Evolutionary conservation across 1,140 invertebrate genomes (phyloP).

Genomic region (Heliconius hermathena): DNA sequence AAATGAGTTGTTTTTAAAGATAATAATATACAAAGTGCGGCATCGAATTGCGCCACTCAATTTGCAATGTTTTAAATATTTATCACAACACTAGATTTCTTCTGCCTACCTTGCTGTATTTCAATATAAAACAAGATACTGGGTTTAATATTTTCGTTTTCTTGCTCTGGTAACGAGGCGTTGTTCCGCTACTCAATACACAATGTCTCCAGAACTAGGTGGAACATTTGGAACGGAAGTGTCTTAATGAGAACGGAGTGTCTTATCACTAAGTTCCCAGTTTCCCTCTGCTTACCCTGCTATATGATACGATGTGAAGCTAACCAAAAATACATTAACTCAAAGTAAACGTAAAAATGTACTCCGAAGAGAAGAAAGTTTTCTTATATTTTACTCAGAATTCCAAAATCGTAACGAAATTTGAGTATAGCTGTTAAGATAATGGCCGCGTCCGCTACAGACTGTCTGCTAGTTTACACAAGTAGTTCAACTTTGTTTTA

Average conservation of each 20-base stretch:
- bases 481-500: neutral
- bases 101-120: no score
- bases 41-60: no score
- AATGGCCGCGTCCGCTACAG: constrained; percentile 21
- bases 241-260: neutral
- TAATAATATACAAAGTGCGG: no score
- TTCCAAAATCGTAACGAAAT: constrained; percentile 33
- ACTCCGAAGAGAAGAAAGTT: neutral
- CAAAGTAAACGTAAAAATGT: neutral
- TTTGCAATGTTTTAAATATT: no score
- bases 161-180: no score
- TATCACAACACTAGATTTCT: no score
- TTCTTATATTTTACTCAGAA: constrained; percentile 16
- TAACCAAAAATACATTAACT: neutral
- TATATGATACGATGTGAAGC: neutral
- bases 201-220: no score
- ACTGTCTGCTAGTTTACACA: neutral
- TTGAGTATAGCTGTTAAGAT: constrained; percentile 29
- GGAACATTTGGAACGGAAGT: no score
- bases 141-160: no score
- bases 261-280: neutral
- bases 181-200: no score
- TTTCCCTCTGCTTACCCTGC: neutral
- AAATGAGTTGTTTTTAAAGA: no score
- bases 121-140: no score